Percentiles rank a stretch among this genome's conserved stretches.
These are phyloP conservation scores for Trachemys scripta DNA, from an alignment of 2,113 vertebrate genomes.

Conservation along the genomic window DNA sequence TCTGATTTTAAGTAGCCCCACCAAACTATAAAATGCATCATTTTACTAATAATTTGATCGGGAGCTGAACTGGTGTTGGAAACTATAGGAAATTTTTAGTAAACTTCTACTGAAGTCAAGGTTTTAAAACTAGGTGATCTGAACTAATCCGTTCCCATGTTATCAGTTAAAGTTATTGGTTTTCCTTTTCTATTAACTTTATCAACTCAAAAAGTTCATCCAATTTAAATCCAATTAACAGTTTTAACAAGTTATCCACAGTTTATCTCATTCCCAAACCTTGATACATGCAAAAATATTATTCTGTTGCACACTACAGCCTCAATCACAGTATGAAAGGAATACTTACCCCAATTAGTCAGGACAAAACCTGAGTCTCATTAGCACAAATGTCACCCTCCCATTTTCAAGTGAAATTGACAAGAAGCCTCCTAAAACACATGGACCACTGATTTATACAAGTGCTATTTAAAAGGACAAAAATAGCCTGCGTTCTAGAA, in stretches of 20 bases:
- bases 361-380: slow-evolving; percentile 39
- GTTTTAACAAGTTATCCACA: slow-evolving; percentile 38
- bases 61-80: not conserved
- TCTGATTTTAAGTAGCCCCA: not conserved
- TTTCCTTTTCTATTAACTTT: slow-evolving; percentile 44
- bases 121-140: not conserved
- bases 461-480: not conserved
- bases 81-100: not conserved
- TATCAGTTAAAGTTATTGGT: not conserved
- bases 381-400: slow-evolving; percentile 25
- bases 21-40: not conserved
- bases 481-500: not conserved
- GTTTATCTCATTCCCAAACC: slow-evolving; percentile 55
- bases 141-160: not conserved
- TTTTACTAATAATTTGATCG: not conserved
- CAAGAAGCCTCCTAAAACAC: not conserved
- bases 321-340: not conserved
- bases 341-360: slow-evolving; percentile 18
- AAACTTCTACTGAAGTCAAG: not conserved
- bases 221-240: slow-evolving; percentile 46
- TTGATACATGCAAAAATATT: slow-evolving; percentile 51
- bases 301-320: slow-evolving; percentile 6
- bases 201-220: slow-evolving; percentile 37
- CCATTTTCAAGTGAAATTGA: not conserved
- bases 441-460: rapidly evolving